These are phyloP conservation scores for Synanceia verrucosa DNA, from an alignment of 2,797 vertebrate species.

Conservation along the genomic window DNA sequence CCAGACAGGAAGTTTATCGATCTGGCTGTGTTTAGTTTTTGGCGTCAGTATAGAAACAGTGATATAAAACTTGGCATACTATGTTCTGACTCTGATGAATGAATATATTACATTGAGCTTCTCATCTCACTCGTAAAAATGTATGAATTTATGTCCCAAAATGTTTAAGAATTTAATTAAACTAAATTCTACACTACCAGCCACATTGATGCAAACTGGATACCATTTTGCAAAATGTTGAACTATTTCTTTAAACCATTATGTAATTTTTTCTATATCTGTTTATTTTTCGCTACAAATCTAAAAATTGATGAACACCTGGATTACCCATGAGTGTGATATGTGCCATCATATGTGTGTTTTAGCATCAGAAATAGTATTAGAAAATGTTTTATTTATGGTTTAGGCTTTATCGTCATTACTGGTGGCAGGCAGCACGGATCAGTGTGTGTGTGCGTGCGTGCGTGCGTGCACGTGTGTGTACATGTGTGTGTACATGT, in stretches of 20 bases:
- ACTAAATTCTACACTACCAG: neutral
- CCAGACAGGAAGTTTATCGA: neutral
- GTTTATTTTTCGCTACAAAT: slow-evolving; percentile 5
- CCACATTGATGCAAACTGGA: neutral
- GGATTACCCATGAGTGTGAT: neutral
- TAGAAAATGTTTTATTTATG: slow-evolving; percentile 45
- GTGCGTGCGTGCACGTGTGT: no score
- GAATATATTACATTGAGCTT: neutral
- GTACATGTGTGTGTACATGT: neutral
- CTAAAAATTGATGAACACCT: neutral
- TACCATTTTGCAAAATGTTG: neutral
- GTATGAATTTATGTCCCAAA: neutral
- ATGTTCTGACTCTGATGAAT: neutral
- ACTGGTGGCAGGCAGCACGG: slow-evolving; percentile 25
- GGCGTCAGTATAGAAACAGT: neutral
- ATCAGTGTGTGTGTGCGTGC: slow-evolving; percentile 21
- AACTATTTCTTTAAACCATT: neutral
- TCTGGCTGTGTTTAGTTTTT: neutral
- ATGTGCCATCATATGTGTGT: slow-evolving; percentile 14
- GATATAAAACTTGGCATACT: neutral
- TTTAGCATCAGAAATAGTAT: slow-evolving; percentile 30
- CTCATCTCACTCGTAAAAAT: neutral
- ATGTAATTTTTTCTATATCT: neutral
- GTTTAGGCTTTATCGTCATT: slow-evolving; percentile 27
- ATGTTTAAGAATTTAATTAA: neutral